Base-by-base conservation (phyloP, 2,797 vertebrate genomes). In the Tachyglossus aculeatus region DNA sequence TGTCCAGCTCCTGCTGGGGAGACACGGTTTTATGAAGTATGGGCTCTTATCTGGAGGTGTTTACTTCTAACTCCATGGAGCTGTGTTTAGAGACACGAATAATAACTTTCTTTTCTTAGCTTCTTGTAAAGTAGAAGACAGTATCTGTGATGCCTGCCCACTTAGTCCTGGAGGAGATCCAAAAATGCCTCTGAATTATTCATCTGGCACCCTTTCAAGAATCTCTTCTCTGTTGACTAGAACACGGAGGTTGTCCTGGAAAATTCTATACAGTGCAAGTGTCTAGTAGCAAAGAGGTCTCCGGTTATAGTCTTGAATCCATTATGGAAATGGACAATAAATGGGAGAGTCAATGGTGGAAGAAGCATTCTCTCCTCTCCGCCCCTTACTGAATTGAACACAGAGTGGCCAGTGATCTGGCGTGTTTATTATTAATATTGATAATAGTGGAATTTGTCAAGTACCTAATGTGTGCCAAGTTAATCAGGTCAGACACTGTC, bases 171-270 rank as follows among this genome's bases (percentile, higher is more conserved):
- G 87, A 90, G 75, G 40, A 67, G 43, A 63, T 86, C 71, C 81
- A 88, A 84, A 60, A 51, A 67, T 56, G 74, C 83, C 83, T 21
- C 36, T 78, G 41, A 79, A 60, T 24, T 86, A 80, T 88, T 67
- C 77, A 38, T 55, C 63, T 86, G 83, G 72, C 60, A 9, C 51
- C 14, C 37, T 67, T 74, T 81, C 78, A 86, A 67, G 51, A 73
- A 34, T 69, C 74, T 78, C 56, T 78, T 65, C 51, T 24, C 51
- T 13, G 36, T 74, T 57, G 78, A 50, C 47, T 73, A 15, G 0
- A 10, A 65, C 21, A 60, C 45, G 14, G 55, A 76, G 41, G n/a
- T 75, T n/a, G 0, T 37, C 8, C 19, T 52, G 55, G 24, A 55
- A 69, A 58, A 39, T 44, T 70, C 3, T 1, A 6, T 14, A 2